A percentile compares a stretch with the other conserved stretches of the same genome.
Conservation (phyloP, 2,888 invertebrate genomes). For the Mechanitis messenoides region DNA sequence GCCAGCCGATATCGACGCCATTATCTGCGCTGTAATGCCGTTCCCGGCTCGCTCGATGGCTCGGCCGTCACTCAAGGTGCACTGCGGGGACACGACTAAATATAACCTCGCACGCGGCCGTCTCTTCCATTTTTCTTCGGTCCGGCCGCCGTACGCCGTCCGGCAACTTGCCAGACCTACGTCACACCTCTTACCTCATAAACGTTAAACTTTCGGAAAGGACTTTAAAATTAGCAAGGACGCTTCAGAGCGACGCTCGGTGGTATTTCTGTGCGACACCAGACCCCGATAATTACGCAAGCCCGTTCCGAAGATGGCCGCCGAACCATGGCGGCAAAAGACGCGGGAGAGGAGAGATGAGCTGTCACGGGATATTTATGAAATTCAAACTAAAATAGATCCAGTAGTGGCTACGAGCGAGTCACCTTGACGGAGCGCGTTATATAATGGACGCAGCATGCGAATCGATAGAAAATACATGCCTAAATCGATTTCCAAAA, state of each 20-base stretch:
- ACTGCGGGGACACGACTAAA: conserved; percentile 53
- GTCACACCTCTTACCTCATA: conserved; percentile 72
- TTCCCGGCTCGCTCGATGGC: conserved; percentile 14
- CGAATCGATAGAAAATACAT: conserved; percentile 47
- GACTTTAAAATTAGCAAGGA: conserved; percentile 75
- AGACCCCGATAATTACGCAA: conserved; percentile 64
- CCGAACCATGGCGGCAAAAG: conserved; percentile 53
- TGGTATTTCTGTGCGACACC: conserved; percentile 45
- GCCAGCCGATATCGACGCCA: conserved; percentile 27
- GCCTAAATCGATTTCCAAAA: conserved; percentile 56
- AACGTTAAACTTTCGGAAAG: conserved; percentile 70
- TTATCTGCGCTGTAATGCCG: conserved; percentile 27
- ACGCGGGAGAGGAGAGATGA: conserved; percentile 72
- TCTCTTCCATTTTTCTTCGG: conserved; percentile 57
- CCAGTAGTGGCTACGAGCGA: conserved; percentile 68
- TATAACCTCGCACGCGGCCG: conserved; percentile 49
- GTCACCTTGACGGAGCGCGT: conserved; percentile 72
- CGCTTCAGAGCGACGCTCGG: conserved; percentile 47
- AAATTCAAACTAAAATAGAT: conserved; percentile 75
- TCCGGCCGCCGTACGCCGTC: conserved; percentile 53
- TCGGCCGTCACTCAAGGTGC: conserved; percentile 59
- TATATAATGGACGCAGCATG: conserved; percentile 53
- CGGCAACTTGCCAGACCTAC: conserved; percentile 73
- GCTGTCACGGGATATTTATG: conserved; percentile 76
- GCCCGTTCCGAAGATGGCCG: conserved; percentile 58